These are phyloP conservation scores for Gastrophysa polygoni DNA, from an alignment of 2,888 invertebrate genomes.

Conservation along the genomic window DNA sequence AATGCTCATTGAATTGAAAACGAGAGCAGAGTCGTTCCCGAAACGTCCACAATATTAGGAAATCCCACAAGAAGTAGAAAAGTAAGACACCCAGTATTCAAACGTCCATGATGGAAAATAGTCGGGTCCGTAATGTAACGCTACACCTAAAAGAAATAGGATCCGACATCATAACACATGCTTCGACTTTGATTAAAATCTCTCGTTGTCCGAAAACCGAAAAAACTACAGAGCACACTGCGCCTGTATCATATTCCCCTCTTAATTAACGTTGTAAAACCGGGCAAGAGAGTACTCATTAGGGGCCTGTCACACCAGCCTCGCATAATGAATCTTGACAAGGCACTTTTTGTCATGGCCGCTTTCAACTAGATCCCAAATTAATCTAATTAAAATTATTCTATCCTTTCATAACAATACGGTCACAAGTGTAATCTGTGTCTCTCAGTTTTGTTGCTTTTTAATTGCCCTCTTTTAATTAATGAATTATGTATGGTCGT, in stretches of 20 bases:
- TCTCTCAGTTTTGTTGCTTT: constrained; percentile 46
- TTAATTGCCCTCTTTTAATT: constrained; percentile 48
- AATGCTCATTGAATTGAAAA: no score
- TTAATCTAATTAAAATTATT: constrained; percentile 58
- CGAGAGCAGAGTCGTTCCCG: no score
- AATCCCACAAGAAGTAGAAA: no score
- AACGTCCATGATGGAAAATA: background rate
- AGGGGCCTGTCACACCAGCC: constrained; percentile 57
- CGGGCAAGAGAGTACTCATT: constrained; percentile 56
- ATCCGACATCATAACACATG: constrained; percentile 17
- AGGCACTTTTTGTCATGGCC: constrained; percentile 56
- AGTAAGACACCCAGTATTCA: no score
- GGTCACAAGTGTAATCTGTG: constrained; percentile 39
- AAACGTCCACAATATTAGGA: no score
- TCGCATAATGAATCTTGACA: constrained; percentile 58
- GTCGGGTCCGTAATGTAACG: background rate
- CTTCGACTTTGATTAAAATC: constrained; percentile 42
- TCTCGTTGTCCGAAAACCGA: constrained; percentile 49
- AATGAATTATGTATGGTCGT: constrained; percentile 42
- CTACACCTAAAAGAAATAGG: constrained; percentile 3
- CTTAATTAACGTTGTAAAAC: constrained; percentile 58
- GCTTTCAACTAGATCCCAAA: constrained; percentile 56
- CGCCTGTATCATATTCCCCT: constrained; percentile 55
- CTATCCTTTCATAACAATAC: constrained; percentile 43
- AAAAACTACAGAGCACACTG: constrained; percentile 41